Evolutionary conservation across 2,113 vertebrate species (phyloP).

Genomic region (Gambusia affinis): DNA sequence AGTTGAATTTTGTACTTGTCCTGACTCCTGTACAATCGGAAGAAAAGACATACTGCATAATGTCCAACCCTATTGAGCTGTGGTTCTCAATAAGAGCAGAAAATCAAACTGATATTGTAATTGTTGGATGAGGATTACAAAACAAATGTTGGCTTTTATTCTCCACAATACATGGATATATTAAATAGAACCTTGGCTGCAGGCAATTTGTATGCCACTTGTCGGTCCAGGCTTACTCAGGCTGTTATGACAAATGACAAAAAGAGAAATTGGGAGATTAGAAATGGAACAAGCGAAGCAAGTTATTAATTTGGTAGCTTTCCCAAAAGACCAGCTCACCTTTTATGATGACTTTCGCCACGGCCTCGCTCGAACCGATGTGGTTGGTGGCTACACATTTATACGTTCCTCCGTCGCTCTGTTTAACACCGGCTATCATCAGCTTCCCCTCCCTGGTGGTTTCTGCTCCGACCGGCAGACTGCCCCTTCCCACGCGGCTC

Average conservation of each 20-base stretch:
- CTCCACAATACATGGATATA: not conserved
- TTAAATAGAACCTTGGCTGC: not conserved
- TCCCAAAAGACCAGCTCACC: slow-evolving; percentile 75
- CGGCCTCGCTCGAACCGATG: slow-evolving; percentile 83
- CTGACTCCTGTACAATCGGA: not conserved
- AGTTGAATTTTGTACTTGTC: not conserved
- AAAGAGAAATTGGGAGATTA: not conserved
- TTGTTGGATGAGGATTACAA: not conserved
- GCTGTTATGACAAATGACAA: slow-evolving; percentile 37
- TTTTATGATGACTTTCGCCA: slow-evolving; percentile 79
- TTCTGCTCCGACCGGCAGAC: slow-evolving; percentile 60
- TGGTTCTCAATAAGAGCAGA: slow-evolving; percentile 18
- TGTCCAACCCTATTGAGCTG: not conserved
- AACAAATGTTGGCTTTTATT: not conserved
- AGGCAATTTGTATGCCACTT: not conserved
- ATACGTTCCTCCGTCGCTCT: slow-evolving; percentile 84
- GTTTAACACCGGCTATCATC: slow-evolving; percentile 60
- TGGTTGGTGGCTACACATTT: slow-evolving; percentile 89
- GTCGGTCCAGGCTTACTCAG: slow-evolving; percentile 2
- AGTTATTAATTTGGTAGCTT: not conserved
- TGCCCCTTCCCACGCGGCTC: slow-evolving; percentile 79
- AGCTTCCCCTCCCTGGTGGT: slow-evolving; percentile 76
- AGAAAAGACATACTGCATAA: not conserved
- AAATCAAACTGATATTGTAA: not conserved
- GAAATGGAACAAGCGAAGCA: not conserved